Conservation (phyloP, 2,113 vertebrate species). For the Aptenodytes patagonicus region DNA sequence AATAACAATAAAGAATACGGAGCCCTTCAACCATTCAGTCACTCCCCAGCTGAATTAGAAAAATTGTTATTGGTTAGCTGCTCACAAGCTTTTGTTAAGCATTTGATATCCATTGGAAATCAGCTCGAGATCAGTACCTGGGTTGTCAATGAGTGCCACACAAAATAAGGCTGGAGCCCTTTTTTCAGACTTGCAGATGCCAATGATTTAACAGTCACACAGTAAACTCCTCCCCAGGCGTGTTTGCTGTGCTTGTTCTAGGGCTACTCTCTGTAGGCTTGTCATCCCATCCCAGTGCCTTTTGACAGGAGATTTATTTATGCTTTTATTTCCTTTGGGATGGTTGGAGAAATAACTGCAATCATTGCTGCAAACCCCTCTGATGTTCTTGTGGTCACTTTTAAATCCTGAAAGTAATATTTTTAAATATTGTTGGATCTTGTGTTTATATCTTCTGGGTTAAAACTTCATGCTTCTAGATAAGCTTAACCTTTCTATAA, state of each 20-base stretch:
- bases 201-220: not conserved
- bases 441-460: not conserved
- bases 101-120: not conserved
- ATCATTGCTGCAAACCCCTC: not conserved
- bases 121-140: not conserved
- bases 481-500: not conserved
- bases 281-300: not conserved
- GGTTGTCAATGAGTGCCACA: rapidly evolving
- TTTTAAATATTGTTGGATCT: not conserved
- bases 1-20: not conserved
- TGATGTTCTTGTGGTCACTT: not conserved
- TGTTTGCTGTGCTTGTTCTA: not conserved
- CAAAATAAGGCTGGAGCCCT: not conserved
- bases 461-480: not conserved
- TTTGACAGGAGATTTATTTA: not conserved
- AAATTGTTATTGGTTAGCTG: not conserved
- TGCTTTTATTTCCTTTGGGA: not conserved
- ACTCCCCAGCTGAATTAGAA: not conserved
- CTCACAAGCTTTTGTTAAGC: not conserved
- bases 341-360: not conserved
- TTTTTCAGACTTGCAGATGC: not conserved
- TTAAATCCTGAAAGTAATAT: not conserved
- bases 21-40: not conserved
- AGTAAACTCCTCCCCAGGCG: not conserved
- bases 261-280: not conserved